Evolutionary conservation across 64 coral and sea anemone genomes (phyloP).

Genomic region (Dendrophyllia cribrosa): DNA sequence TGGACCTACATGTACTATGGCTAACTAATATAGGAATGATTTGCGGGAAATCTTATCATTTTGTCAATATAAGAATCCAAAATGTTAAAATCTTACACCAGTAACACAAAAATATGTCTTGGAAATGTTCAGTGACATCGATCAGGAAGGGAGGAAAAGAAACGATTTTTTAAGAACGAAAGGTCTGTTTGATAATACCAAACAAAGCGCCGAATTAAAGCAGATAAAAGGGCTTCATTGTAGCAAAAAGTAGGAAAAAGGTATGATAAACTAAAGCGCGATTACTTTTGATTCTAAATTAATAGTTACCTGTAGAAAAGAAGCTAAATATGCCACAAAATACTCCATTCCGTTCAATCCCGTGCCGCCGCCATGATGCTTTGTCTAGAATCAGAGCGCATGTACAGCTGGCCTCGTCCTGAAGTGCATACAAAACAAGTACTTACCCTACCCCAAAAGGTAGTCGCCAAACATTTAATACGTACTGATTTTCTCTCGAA

Average conservation of each 20-base stretch:
- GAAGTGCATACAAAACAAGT: not conserved
- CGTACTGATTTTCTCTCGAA: not conserved
- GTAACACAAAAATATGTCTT: too few relatives aligned
- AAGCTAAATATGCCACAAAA: not conserved
- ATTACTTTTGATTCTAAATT: not conserved
- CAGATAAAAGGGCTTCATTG: not conserved
- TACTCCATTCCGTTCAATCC: not conserved
- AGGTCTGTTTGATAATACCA: not conserved
- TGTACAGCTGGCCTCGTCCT: constrained; percentile 13
- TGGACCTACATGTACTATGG: too few relatives aligned
- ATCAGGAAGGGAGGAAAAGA: not conserved
- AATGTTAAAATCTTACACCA: too few relatives aligned
- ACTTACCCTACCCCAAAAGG: not conserved
- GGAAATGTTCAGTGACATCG: not conserved
- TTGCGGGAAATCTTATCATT: too few relatives aligned
- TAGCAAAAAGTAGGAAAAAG: not conserved
- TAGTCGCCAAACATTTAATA: not conserved
- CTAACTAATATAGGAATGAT: too few relatives aligned
- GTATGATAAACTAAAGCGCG: not conserved
- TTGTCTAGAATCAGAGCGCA: constrained; percentile 25
- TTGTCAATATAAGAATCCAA: too few relatives aligned
- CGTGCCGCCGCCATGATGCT: not conserved
- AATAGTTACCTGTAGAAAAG: not conserved
- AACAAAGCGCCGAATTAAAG: too few relatives aligned
- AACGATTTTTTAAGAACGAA: not conserved